These are phyloP conservation scores for Perizoma flavofasciatum DNA, from an alignment of 2,888 invertebrate genomes.

Conservation along the genomic window DNA sequence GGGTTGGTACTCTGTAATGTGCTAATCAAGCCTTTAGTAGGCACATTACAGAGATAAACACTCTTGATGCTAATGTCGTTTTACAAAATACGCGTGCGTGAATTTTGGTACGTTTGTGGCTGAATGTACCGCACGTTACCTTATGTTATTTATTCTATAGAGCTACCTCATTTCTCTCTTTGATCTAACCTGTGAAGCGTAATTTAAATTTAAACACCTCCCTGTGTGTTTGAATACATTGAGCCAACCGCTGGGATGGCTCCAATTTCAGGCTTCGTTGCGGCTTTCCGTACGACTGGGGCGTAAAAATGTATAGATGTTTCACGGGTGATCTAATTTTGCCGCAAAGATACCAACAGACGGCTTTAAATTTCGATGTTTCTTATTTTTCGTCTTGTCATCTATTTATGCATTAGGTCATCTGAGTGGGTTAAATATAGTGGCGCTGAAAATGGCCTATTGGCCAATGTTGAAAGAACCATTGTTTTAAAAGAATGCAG, in stretches of 20 bases:
- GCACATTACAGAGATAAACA: no score
- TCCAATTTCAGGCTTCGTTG: conserved; percentile 49
- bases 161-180: conserved; percentile 38
- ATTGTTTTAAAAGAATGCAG: no score
- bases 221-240: conserved; percentile 38
- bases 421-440: no score
- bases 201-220: conserved; percentile 59
- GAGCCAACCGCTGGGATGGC: conserved; percentile 38
- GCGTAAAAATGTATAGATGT: conserved; percentile 17
- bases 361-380: not conserved
- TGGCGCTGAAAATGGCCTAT: no score
- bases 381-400: no score
- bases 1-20: no score
- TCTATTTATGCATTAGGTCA: no score
- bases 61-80: not conserved
- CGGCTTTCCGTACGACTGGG: conserved; percentile 2
- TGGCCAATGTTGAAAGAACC: no score
- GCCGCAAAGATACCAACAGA: conserved; percentile 3
- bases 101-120: not conserved
- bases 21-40: not conserved
- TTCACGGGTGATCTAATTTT: conserved; percentile 6
- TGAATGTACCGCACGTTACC: not conserved
- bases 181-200: conserved; percentile 53
- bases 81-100: not conserved
- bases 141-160: conserved; percentile 12